These are phyloP conservation scores for Seriola dumerili DNA, from an alignment of 2,113 vertebrate species.

Conservation along the genomic window DNA sequence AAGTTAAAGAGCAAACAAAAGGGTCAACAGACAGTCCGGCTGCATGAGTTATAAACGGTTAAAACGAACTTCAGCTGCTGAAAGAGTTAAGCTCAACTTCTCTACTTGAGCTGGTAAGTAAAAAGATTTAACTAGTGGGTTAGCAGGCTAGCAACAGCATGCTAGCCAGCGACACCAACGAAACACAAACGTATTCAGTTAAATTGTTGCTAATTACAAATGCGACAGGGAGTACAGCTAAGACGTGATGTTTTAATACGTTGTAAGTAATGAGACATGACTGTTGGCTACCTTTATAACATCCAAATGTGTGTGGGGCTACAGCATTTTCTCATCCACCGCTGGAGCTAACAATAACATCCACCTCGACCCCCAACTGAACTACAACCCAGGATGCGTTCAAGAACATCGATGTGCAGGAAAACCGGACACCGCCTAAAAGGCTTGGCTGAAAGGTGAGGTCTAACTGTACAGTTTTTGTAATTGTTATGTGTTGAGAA, in stretches of 20 bases:
- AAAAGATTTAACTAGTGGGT: background rate
- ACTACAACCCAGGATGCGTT: slow-evolving; percentile 40
- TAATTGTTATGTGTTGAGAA: background rate
- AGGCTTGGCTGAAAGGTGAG: background rate
- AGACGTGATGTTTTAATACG: background rate
- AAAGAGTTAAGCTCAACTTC: rapidly evolving
- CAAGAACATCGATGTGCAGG: background rate
- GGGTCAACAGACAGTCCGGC: rapidly evolving
- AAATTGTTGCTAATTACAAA: background rate
- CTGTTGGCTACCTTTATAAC: slow-evolving; percentile 59
- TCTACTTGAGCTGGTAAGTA: background rate
- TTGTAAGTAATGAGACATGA: background rate
- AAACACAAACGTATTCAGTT: background rate
- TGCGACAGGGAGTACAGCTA: background rate
- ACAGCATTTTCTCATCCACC: slow-evolving; percentile 41
- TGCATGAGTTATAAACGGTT: background rate
- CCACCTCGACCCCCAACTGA: slow-evolving; percentile 1
- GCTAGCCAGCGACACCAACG: slow-evolving; percentile 31
- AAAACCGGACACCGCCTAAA: background rate
- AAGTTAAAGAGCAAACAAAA: background rate
- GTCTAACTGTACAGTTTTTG: background rate
- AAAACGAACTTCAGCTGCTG: rapidly evolving
- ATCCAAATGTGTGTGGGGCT: slow-evolving; percentile 28
- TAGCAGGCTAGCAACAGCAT: slow-evolving; percentile 39
- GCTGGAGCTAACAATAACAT: slow-evolving; percentile 59